Base-by-base conservation (phyloP, 2,113 vertebrate species). In the Maccullochella peelii region DNA sequence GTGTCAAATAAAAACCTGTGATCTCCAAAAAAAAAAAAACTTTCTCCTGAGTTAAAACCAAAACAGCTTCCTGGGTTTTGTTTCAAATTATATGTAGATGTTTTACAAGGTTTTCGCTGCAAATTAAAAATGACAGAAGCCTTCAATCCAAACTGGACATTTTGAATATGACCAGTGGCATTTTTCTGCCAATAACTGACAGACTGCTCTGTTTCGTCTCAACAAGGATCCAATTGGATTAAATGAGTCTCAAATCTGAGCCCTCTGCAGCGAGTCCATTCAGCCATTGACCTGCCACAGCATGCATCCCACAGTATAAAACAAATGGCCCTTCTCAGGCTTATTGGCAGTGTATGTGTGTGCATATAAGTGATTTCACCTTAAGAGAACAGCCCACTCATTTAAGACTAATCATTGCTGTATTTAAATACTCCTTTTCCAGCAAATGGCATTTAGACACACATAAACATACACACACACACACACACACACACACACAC, bases 131-230 rank as follows among this genome's bases (percentile, higher is more conserved):
- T 2, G 1, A 52, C 73, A 79, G 55, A 68, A 76, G 44, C 66
- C 74, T 66, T 58, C 50, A 82, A 33, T 75, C 68, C 33, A 57
- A 80, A 65, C 71, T 11, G 38, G 57, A 23, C 75, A 21, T 69
- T 63, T 25, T 69, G 23, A 77, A 78, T 66, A 55, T 59, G 55
- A 86, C 57, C 65, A 75, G 63, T 44, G 36, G 54, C 27, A 27
- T n/a, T 68, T 73, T 76, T 74, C 66, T 81, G 68, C 42, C 69
- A 71, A 75, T 71, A 66, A 73, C 72, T 79, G 62, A 55, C 81
- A 84, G 77, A 23, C 74, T 54, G 70, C 74, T 82, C 63, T 87
- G 87, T 68, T 89, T 83, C 30, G 16, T 74, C 67, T 86, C 44
- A 79, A 67, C 73, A 11, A 55, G 70, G 44, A 66, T 66, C 54